These are phyloP conservation scores for Labia minor DNA, from an alignment of 2,888 invertebrate genomes.

Conservation along the genomic window DNA sequence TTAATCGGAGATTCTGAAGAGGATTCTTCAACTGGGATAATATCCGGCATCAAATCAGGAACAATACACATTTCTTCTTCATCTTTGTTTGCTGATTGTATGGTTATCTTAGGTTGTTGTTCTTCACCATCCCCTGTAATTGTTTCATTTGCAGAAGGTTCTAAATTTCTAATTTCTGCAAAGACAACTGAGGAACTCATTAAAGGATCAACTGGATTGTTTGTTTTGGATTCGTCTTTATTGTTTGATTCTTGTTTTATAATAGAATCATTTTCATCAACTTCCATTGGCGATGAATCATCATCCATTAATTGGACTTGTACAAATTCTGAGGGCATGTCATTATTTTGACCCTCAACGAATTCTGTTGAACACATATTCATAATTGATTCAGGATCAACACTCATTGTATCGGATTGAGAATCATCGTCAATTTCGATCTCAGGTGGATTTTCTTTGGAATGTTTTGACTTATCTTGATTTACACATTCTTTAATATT, in stretches of 20 bases:
- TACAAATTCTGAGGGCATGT: constrained; percentile 29
- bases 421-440: constrained; percentile 33
- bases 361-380: constrained; percentile 34
- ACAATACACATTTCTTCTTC: constrained; percentile 34
- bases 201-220: not conserved
- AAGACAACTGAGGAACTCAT: not conserved
- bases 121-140: constrained; percentile 22
- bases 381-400: constrained; percentile 35
- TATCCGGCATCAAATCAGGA: constrained; percentile 33
- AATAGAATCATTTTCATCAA: constrained; percentile 1
- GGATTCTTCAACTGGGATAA: constrained; percentile 16
- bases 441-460: constrained; percentile 18
- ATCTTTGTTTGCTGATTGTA: constrained; percentile 28
- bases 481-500: constrained; percentile 25
- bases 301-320: constrained; percentile 25
- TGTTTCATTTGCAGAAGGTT: not conserved
- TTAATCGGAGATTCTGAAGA: not conserved
- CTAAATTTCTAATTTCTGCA: not conserved
- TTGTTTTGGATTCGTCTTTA: constrained; percentile 21
- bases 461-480: constrained; percentile 24
- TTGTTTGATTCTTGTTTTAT: constrained; percentile 20
- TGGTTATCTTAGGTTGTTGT: constrained; percentile 24
- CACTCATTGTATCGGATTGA: constrained; percentile 32
- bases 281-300: not conserved
- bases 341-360: constrained; percentile 45